Base-by-base conservation (phyloP, 2,797 vertebrate species). In the Pogoniulus pusillus region DNA sequence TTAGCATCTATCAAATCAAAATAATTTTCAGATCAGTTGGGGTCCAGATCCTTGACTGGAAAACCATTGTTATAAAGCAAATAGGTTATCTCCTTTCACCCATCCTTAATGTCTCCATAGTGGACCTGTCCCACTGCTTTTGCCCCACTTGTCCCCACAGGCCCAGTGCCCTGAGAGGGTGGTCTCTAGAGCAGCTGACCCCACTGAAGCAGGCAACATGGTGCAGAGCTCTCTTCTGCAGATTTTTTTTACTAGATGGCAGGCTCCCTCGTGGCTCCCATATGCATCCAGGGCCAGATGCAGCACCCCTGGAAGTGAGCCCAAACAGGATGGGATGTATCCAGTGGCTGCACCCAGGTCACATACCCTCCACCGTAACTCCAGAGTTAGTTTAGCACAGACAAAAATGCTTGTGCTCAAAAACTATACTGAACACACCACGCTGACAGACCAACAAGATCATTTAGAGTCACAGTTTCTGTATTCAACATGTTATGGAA, bases 141-240 rank as follows among this genome's bases (percentile, higher is more conserved):
- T 85, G 53, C 32, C 49, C 39, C 39, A 16, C 22, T 77, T 66
- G 23, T 60, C 26, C 12, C 32, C 66, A 39, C 4, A 62, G 18
- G 17, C 30, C n/a, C 39, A 39, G 20, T 34, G 39, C 14, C 54
- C 58, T 75, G 30, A 20, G 45, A 35, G 29, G 7, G 8, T n/a
- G 29, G 35, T 73, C 54, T 29, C 19, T 39, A 51, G 29, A 76
- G 16, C 37, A 91, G 49, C 4, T 26, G 26, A 27, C 15, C 34
- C 27, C 6, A 0, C 3, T 15, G 23, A 24, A 16, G 10, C 37
- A 20, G 11, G 20, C 4, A 53, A 14, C 4, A 1, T 2, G 12
- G 32, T 24, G 35, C 16, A 74, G 18, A 85, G 26, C 41, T 24
- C 10, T 57, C n/a, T 18, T 43, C 49, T 39, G 58, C 58, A 60